Percentiles rank a stretch among this genome's conserved stretches.
Conservation (phyloP, 2,113 vertebrate species). For the Nesospiza acunhae region DNA sequence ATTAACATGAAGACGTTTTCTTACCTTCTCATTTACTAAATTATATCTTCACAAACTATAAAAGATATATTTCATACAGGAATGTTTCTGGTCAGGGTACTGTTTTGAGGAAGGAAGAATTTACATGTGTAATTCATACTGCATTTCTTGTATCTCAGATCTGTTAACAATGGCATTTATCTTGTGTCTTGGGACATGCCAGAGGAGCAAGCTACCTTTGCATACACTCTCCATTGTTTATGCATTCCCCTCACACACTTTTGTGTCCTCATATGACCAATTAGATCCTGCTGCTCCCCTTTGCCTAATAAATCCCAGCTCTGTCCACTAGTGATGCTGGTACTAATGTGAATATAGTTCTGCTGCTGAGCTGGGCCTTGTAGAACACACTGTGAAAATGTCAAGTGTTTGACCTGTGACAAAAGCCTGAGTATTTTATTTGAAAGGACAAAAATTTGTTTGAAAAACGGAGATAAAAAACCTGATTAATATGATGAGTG, state of each 20-base stretch:
- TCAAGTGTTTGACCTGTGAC: constrained; percentile 25
- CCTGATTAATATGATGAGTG: not conserved
- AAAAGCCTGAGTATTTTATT: not conserved
- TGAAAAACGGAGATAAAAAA: not conserved
- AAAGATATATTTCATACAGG: not conserved
- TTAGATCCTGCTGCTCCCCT: constrained; percentile 39
- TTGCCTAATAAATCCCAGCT: constrained; percentile 59
- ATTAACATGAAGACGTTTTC: not conserved
- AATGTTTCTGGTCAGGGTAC: not conserved
- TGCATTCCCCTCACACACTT: constrained; percentile 11
- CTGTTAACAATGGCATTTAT: constrained; percentile 12
- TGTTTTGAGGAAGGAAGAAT: not conserved
- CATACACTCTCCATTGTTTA: not conserved
- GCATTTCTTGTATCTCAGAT: not conserved
- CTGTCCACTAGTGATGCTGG: constrained; percentile 37
- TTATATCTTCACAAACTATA: not conserved
- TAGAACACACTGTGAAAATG: constrained; percentile 50
- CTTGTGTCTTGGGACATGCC: not conserved
- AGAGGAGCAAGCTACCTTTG: not conserved
- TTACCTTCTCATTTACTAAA: not conserved
- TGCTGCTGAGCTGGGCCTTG: constrained; percentile 48
- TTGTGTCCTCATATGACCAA: not conserved
- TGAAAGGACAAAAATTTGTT: not conserved
- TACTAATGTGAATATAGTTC: constrained; percentile 46
- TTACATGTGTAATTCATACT: not conserved